phyloP scores from a whole-genome alignment of 2,888 invertebrate genomes.

The Strigamia transsilvanica region DNA sequence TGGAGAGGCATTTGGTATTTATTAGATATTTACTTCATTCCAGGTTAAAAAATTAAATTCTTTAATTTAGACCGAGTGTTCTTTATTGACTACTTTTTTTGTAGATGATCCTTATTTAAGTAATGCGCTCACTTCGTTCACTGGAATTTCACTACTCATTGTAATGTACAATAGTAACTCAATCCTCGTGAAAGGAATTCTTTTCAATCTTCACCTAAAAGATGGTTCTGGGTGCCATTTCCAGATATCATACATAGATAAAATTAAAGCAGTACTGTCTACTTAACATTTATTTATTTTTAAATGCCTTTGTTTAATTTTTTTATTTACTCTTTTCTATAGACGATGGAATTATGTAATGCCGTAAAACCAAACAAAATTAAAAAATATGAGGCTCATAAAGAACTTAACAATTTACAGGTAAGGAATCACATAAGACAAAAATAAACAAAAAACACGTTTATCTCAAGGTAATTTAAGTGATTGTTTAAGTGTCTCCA shows the following conservation, averaged over 20 bases:
- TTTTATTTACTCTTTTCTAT: neutral
- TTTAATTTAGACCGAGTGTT: neutral
- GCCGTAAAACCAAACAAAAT: neutral
- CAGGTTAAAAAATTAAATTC: constrained; percentile 55
- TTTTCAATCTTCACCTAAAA: constrained; percentile 71
- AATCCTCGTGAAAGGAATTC: constrained; percentile 84
- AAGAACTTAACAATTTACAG: neutral
- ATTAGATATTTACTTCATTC: constrained; percentile 58
- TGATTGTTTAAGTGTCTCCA: no score
- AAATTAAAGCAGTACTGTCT: neutral
- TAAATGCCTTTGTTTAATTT: neutral
- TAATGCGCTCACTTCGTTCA: constrained; percentile 81
- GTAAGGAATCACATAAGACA: neutral
- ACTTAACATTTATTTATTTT: neutral
- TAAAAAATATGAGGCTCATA: neutral
- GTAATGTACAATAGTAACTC: constrained; percentile 87
- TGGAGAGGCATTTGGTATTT: constrained; percentile 62
- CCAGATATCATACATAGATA: constrained; percentile 61
- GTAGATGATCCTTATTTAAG: constrained; percentile 77
- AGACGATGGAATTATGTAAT: neutral
- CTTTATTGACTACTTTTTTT: neutral
- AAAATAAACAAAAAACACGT: neutral
- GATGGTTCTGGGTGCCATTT: constrained; percentile 66
- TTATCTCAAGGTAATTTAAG: no score
- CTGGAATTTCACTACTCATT: constrained; percentile 77